Evolutionary conservation across 2,888 invertebrate genomes (phyloP).

Genomic region (Drosophila cognata): DNA sequence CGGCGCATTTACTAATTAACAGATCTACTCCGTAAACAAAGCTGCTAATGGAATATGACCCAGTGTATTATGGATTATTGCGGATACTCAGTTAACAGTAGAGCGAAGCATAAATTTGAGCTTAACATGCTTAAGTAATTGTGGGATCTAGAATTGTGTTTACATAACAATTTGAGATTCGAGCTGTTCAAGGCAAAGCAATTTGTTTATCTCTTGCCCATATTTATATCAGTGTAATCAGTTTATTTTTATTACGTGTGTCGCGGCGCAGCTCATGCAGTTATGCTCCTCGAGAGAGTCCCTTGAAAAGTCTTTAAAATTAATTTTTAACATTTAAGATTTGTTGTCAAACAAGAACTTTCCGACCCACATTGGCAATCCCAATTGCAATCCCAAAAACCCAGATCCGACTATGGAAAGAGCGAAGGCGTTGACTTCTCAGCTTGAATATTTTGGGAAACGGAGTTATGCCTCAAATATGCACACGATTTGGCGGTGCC

Average conservation of each 20-base stretch:
- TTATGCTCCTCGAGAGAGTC: background rate
- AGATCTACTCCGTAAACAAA: conserved; percentile 19
- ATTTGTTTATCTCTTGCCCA: background rate
- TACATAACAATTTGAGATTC: background rate
- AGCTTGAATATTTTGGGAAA: conserved; percentile 16
- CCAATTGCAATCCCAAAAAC: conserved; percentile 23
- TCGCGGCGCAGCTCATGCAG: background rate
- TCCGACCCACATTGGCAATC: background rate
- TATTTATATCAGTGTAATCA: background rate
- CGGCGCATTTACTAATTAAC: conserved; percentile 13
- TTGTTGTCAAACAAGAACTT: conserved; percentile 14
- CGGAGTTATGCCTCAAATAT: conserved; percentile 52
- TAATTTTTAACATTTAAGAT: conserved; percentile 5
- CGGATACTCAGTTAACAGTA: background rate
- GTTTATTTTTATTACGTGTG: background rate
- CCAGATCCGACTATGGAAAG: background rate
- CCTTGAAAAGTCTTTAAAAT: background rate
- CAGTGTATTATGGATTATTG: background rate
- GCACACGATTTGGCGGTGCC: conserved; percentile 33
- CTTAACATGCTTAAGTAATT: background rate
- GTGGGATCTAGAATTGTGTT: background rate
- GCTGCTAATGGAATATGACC: background rate
- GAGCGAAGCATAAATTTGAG: background rate
- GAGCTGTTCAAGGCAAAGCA: background rate
- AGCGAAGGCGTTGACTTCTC: conserved; percentile 39